phyloP scores from a whole-genome alignment of 2,797 vertebrate genomes.

The Mormyrus hasselquistii region DNA sequence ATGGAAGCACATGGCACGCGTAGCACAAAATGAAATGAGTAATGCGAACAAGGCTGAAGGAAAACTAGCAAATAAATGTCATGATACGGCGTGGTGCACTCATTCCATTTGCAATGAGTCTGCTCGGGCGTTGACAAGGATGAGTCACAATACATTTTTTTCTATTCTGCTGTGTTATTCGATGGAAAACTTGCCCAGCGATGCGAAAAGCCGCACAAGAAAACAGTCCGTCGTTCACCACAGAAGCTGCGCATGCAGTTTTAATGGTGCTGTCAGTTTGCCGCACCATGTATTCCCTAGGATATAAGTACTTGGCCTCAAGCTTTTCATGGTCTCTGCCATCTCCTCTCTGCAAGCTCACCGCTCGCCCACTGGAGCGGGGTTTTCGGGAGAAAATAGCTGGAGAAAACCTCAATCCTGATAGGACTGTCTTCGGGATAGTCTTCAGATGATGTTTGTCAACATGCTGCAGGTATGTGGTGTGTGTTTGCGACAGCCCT shows the following conservation, averaged over 20 bases:
- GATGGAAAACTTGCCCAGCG: slow-evolving; percentile 36
- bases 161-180: not conserved
- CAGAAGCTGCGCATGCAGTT: slow-evolving; percentile 44
- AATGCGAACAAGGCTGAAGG: not conserved
- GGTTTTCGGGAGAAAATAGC: not conserved
- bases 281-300: slow-evolving; percentile 38
- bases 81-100: not conserved
- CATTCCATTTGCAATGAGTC: not conserved
- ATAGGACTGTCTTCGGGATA: not conserved
- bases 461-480: slow-evolving; percentile 31
- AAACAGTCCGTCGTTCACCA: slow-evolving; percentile 39
- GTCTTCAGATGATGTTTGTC: slow-evolving; percentile 34
- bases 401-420: not conserved
- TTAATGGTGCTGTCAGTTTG: slow-evolving; percentile 40
- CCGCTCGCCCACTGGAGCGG: slow-evolving; percentile 19
- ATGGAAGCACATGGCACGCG: not conserved
- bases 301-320: slow-evolving; percentile 30
- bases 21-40: not conserved
- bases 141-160: not conserved
- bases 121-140: not conserved
- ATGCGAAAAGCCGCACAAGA: slow-evolving; percentile 40
- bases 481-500: not conserved
- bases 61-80: not conserved
- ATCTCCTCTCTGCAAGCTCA: slow-evolving; percentile 37
- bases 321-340: slow-evolving; percentile 32